Evolutionary conservation across 2,113 vertebrate genomes (phyloP), one percentile per base, ranked within the genome.

Genomic region (Ctenomys sociabilis): DNA sequence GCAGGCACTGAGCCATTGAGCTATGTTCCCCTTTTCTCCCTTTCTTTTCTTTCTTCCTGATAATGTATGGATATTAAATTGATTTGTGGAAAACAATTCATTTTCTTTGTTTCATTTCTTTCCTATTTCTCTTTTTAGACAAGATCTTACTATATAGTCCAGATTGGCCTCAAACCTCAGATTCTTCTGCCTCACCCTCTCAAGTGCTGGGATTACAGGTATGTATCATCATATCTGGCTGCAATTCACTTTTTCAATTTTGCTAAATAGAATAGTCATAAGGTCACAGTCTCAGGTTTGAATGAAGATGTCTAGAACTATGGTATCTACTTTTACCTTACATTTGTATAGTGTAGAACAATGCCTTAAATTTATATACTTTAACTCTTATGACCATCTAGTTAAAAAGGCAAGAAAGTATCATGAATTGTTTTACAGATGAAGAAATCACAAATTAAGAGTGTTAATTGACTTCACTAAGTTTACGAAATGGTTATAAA

Each of bases 361-460:
- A 80, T 68, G 19, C 17, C 14, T 83, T 93, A 32, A 5, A 26
- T 78, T 57, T 77, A 1, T 49, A 24, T 61, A 91, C 35, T 52
- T 91, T 73, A 30, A 85, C 73, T 84, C 80, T 86, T 83, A 59
- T 26, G 85, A 59, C 11, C 40, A 26, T 45, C 81, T 13, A 49
- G 21, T 7, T 24, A 85, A 77, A 64, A 66, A 87, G 49, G 32
- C 37, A 85, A 17, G 32, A 52, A 17, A 78, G 10, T 59, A 59
- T 45, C 40, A 77, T 35, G 63, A 95, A 85, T 63, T 63, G 72
- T 26, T 75, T 94, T 85, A 85, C 32, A 61, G 57, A 77, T 72
- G 63, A 96, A 91, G 68, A 72, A 85, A 93, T 77, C 66, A 40
- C 19, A 80, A 95, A 95, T 14, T 30, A 64, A 52, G 43, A 66